Percentiles rank a stretch among this genome's conserved stretches.
Evolutionary conservation across 2,113 vertebrate species (phyloP).

Genomic region (Colaptes auratus): DNA sequence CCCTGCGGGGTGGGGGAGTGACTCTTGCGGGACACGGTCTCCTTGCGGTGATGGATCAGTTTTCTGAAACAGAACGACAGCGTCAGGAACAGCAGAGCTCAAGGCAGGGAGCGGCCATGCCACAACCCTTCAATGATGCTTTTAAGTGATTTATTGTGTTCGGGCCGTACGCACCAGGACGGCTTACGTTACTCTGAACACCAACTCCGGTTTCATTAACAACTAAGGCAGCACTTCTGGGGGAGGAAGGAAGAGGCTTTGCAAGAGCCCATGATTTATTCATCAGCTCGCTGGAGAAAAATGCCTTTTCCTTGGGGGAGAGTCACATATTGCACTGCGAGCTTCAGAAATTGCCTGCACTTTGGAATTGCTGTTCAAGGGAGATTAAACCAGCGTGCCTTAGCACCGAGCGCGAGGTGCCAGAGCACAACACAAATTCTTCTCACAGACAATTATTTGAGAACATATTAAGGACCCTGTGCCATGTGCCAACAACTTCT

Average conservation of each 20-base stretch:
- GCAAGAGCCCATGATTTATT: constrained; percentile 62
- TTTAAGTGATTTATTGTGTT: not conserved
- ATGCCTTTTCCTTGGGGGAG: constrained; percentile 39
- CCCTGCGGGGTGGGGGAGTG: constrained; percentile 78
- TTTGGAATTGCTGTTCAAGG: not conserved
- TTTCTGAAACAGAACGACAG: constrained; percentile 79
- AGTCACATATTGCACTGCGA: constrained; percentile 28
- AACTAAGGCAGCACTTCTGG: constrained; percentile 53
- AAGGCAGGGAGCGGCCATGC: not conserved
- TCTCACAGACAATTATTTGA: constrained; percentile 24
- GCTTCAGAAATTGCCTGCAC: constrained; percentile 45
- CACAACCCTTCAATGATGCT: not conserved
- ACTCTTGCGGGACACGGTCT: constrained; percentile 88
- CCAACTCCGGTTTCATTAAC: constrained; percentile 54
- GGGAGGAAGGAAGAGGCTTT: constrained; percentile 59
- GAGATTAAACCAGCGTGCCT: constrained; percentile 2
- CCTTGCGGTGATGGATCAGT: constrained; percentile 96
- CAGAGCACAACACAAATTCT: constrained; percentile 12
- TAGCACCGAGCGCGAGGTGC: not conserved
- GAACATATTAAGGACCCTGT: not conserved
- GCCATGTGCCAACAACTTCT: not conserved
- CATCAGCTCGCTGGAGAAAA: constrained; percentile 41
- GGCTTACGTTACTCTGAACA: not conserved
- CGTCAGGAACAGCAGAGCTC: not conserved
- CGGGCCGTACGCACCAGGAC: not conserved